Percentiles rank a stretch among this genome's conserved stretches.
Conservation (phyloP, 2,888 invertebrate genomes). For the Girardia tigrina region DNA sequence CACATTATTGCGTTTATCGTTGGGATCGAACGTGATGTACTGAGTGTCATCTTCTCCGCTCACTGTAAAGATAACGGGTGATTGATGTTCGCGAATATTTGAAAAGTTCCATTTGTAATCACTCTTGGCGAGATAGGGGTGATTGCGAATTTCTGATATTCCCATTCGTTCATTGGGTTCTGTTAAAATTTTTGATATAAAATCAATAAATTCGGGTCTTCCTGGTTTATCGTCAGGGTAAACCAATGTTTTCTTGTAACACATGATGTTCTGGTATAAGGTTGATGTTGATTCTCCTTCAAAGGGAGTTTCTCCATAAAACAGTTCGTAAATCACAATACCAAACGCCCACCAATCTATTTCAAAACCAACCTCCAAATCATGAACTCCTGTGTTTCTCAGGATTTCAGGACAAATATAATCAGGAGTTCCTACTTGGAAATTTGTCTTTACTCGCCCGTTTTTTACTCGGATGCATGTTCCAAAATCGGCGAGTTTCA, state of each 20-base stretch:
- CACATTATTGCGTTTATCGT: constrained; percentile 51
- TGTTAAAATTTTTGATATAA: constrained; percentile 82
- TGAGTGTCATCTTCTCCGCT: constrained; percentile 82
- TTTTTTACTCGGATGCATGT: constrained; percentile 59
- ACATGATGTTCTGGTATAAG: constrained; percentile 97
- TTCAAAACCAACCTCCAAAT: constrained; percentile 73
- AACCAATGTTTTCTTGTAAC: constrained; percentile 75
- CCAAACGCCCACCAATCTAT: constrained; percentile 99
- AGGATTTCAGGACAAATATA: constrained; percentile 97
- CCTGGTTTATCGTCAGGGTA: constrained; percentile 72
- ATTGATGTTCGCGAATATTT: constrained; percentile 73
- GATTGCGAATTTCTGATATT: constrained; percentile 77
- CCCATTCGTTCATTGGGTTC: constrained; percentile 71
- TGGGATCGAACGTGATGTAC: not conserved
- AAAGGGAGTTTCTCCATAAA: constrained; percentile 79
- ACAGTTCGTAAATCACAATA: constrained; percentile 94
- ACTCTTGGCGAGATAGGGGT: constrained; percentile 85
- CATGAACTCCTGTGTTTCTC: constrained; percentile 63
- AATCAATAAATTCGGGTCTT: constrained; percentile 59
- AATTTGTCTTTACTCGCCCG: constrained; percentile 69
- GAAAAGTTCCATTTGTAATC: constrained; percentile 77
- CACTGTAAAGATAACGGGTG: constrained; percentile 89
- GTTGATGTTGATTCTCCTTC: constrained; percentile 94
- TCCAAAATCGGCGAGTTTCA: constrained; percentile 97
- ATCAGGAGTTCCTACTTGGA: constrained; percentile 96